Conservation (phyloP, 2,797 vertebrate species). For the Tamandua tetradactyla region DNA sequence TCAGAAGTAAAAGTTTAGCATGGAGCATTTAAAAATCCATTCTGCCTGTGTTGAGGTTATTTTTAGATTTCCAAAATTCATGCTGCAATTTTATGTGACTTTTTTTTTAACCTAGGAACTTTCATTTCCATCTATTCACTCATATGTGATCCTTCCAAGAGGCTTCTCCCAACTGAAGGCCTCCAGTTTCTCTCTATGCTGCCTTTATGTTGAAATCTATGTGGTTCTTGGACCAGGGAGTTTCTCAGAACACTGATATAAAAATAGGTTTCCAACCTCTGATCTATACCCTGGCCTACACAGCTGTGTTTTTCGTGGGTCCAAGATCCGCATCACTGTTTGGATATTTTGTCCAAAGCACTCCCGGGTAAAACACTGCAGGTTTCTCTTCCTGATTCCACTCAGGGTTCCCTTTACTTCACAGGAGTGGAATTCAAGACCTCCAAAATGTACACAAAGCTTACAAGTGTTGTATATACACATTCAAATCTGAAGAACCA, state of each 20-base stretch:
- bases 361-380: constrained; percentile 5
- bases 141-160: constrained; percentile 28
- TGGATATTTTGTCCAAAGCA: not conserved
- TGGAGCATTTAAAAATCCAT: constrained; percentile 16
- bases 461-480: not conserved
- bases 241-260: constrained; percentile 69
- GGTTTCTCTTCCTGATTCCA: constrained; percentile 28
- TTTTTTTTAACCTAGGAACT: not conserved
- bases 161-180: constrained; percentile 57
- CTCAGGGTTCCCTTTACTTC: constrained; percentile 15
- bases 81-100: constrained; percentile 42
- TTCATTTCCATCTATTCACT: constrained; percentile 58
- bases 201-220: constrained; percentile 66
- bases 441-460: not conserved
- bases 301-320: constrained; percentile 62
- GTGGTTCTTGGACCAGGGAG: constrained; percentile 53
- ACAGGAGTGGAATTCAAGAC: constrained; percentile 7
- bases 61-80: constrained; percentile 60
- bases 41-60: constrained; percentile 29
- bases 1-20: constrained; percentile 42
- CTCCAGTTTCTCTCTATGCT: constrained; percentile 65
- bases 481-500: not conserved
- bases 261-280: constrained; percentile 70
- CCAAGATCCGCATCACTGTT: constrained; percentile 36
- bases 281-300: constrained; percentile 50